These are phyloP conservation scores for Aplodontia rufa DNA, from an alignment of 2,113 vertebrate species.

Conservation along the genomic window DNA sequence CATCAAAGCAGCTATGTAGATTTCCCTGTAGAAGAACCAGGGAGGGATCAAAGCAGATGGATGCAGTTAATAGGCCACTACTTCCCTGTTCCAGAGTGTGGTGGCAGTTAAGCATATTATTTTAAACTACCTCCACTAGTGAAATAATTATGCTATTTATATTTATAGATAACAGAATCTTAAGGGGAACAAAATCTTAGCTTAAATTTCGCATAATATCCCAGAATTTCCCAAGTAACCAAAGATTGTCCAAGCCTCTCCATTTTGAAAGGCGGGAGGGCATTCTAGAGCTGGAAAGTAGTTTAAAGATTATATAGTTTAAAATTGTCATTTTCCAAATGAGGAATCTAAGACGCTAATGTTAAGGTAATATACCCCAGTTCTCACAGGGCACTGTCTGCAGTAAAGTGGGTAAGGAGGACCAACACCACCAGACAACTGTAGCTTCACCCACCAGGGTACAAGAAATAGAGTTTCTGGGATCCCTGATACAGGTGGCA, in stretches of 20 bases:
- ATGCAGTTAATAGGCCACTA: neutral
- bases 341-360: neutral
- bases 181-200: neutral
- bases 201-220: neutral
- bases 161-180: neutral
- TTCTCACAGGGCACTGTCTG: neutral
- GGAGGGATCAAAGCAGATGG: neutral
- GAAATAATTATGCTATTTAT: slow-evolving; percentile 25
- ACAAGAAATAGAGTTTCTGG: neutral
- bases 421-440: neutral
- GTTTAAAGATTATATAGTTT: neutral
- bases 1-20: neutral
- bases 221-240: neutral
- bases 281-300: neutral
- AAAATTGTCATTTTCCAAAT: neutral
- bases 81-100: neutral
- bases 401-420: neutral
- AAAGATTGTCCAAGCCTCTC: neutral
- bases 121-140: slow-evolving; percentile 16
- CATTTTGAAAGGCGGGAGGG: neutral
- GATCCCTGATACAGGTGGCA: neutral
- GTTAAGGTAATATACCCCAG: neutral
- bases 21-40: neutral
- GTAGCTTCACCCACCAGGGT: neutral
- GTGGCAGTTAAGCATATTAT: neutral